Evolutionary conservation across 2,888 invertebrate genomes (phyloP).

Genomic region (Cerastis leucographa): DNA sequence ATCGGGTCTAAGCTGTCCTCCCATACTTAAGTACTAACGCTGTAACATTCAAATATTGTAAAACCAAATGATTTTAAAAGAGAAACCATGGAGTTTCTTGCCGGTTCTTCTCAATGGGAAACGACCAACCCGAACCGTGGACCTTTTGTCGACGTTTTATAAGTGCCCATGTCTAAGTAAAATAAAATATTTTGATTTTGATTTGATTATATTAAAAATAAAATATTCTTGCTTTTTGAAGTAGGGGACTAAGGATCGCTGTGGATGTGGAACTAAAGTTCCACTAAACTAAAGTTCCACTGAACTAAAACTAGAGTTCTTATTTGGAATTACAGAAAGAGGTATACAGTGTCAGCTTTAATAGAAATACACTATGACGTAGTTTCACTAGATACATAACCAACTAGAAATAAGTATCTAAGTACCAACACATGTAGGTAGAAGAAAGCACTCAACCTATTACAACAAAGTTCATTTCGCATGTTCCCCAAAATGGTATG

Average conservation of each 20-base stretch:
- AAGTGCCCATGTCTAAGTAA: no score
- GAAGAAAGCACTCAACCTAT: not conserved
- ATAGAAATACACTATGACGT: not conserved
- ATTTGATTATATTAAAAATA: not conserved
- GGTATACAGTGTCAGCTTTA: not conserved
- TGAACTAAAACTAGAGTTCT: not conserved
- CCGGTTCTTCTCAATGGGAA: no score
- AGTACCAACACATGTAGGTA: not conserved
- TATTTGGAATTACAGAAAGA: not conserved
- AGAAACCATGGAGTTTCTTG: no score
- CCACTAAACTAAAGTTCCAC: not conserved
- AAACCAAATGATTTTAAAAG: no score
- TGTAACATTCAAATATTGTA: no score
- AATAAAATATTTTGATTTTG: no score
- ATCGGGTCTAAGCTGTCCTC: no score
- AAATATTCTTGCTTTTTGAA: not conserved
- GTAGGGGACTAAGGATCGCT: not conserved
- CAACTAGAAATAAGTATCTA: not conserved
- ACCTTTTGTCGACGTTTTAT: no score
- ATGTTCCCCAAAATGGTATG: conserved; percentile 14
- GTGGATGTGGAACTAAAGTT: no score
- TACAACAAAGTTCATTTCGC: not conserved
- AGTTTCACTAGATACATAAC: not conserved
- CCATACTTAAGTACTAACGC: no score
- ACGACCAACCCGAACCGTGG: no score